Evolutionary conservation across 2,113 vertebrate species (phyloP), one percentile per base, ranked within the genome.

Genomic region (Oncorhynchus mykiss): DNA sequence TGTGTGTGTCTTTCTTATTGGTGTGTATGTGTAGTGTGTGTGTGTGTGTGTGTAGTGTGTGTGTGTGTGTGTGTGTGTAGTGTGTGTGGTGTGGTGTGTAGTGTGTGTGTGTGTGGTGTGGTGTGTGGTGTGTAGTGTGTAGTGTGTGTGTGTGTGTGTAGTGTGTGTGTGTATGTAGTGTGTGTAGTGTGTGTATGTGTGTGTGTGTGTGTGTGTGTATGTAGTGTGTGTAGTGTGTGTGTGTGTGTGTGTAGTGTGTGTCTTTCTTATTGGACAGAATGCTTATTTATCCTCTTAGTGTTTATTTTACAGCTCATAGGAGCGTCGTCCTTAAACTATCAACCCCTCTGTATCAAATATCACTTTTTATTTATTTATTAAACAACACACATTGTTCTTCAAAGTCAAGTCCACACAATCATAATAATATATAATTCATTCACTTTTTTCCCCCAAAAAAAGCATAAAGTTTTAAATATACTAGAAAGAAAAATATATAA

Each of bases 271-370:
- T 83, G 85, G 76, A 87, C 85, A 89, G 85, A 84, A 84, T 81
- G 77, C 83, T 87, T 81, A 83, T 83, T 85, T 87, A 79, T 82
- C 73, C 3, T 39, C 80, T 70, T 76, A 51, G 73, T 84, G 80
- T 82, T 84, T 80, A 78, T 85, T 86, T 80, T 81, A 85, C 77
- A 49, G 79, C 81, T 83, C 78, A 81, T 74, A 82, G 79, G 80
- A 85, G 86, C 81, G 80, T 82, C 84, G 80, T 82, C 78, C 82
- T 78, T 73, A 86, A 82, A 86, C 72, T 72, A 57, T 77, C 77
- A 69, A 78, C 78, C 80, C 80, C 69, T 72, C 65, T 29, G 72
- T 85, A 86, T 88, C 83, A 82, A 85, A 85, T 86, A 81, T 84
- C 85, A 86, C 82, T 87, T 86, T 77, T 5, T 31, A 1, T 31